phyloP scores from a whole-genome alignment of 2,797 vertebrate genomes.

The Gymnothorax javanicus region DNA sequence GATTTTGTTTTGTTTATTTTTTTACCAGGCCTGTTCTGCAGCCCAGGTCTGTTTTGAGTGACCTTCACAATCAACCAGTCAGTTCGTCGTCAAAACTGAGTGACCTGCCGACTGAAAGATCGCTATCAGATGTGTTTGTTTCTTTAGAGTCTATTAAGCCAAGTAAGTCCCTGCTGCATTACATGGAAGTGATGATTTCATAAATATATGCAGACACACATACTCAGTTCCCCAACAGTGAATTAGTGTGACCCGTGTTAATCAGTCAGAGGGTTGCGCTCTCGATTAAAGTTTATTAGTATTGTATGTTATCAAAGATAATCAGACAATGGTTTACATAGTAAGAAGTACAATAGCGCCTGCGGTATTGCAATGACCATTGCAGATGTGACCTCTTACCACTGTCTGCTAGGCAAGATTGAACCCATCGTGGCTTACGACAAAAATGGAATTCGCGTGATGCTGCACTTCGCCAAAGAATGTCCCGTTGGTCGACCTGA shows the following conservation, averaged over 20 bases:
- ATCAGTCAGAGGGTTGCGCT: background rate
- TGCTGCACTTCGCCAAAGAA: conserved; percentile 81
- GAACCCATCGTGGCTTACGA: conserved; percentile 77
- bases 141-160: conserved; percentile 75
- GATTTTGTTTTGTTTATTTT: conserved; percentile 29
- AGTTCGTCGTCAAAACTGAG: conserved; percentile 31
- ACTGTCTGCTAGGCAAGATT: conserved; percentile 66
- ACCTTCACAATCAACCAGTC: conserved; percentile 43
- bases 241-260: background rate
- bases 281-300: too few species aligned
- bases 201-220: background rate
- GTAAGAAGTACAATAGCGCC: background rate
- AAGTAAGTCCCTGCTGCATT: conserved; percentile 66
- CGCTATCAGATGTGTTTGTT: conserved; percentile 74
- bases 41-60: conserved; percentile 44
- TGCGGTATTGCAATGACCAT: background rate
- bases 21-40: conserved; percentile 60
- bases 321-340: too few species aligned
- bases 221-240: background rate
- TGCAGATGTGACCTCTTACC: background rate
- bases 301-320: too few species aligned
- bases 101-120: conserved; percentile 48
- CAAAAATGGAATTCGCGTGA: conserved; percentile 74
- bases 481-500: conserved; percentile 62
- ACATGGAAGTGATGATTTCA: background rate